These are phyloP conservation scores for Limanda limanda DNA, from an alignment of 2,113 vertebrate genomes.

Conservation along the genomic window DNA sequence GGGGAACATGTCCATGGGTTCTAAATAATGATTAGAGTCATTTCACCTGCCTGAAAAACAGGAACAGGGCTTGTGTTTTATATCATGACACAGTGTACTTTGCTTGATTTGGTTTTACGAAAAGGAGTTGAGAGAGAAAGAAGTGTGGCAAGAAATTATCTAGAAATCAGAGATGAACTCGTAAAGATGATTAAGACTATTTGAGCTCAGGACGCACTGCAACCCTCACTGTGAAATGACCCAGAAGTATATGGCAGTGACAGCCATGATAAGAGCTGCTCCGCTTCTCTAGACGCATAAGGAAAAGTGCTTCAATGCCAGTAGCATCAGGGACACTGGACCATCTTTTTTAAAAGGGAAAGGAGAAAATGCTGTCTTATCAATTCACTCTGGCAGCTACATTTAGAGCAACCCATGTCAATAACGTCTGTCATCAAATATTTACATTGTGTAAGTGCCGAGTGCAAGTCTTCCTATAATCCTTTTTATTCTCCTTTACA, in stretches of 20 bases:
- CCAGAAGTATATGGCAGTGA: not conserved
- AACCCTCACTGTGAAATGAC: not conserved
- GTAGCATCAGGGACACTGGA: not conserved
- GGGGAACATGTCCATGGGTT: conserved; percentile 7
- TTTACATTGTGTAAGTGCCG: too few relatives aligned
- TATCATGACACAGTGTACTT: not conserved
- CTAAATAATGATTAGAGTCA: conserved; percentile 9
- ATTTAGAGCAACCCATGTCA: not conserved
- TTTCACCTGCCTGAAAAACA: conserved; percentile 11
- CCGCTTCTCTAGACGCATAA: not conserved
- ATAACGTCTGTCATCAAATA: too few relatives aligned
- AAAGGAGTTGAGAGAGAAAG: not conserved
- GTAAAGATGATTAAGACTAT: not conserved
- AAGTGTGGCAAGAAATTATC: not conserved
- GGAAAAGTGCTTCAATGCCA: not conserved
- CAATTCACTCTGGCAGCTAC: too few relatives aligned
- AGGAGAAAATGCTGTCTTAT: too few relatives aligned
- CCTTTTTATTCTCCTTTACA: not conserved
- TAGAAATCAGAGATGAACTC: not conserved
- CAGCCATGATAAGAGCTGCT: not conserved
- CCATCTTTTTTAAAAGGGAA: not conserved
- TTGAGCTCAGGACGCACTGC: not conserved
- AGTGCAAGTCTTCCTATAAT: too few relatives aligned
- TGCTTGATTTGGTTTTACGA: not conserved
- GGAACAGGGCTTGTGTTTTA: not conserved